phyloP scores from a whole-genome alignment of 2,113 vertebrate genomes.

The Lepisosteus oculatus region DNA sequence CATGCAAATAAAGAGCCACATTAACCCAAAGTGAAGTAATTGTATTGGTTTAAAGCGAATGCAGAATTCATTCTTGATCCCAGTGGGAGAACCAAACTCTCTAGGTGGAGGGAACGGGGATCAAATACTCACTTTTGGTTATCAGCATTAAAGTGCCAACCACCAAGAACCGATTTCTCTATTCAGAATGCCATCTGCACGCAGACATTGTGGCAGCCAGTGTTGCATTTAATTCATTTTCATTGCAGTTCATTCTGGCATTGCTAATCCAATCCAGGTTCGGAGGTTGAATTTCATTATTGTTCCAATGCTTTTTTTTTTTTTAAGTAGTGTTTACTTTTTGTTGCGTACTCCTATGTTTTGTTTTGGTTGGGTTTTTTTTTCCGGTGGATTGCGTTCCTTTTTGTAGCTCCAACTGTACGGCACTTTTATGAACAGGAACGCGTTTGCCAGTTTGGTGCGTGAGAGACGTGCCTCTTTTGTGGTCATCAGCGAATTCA shows the following conservation, averaged over 20 bases:
- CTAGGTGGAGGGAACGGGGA: no score
- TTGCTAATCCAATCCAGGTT: conserved; percentile 19
- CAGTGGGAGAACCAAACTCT: no score
- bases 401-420: conserved; percentile 20
- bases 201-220: conserved; percentile 9
- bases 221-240: conserved; percentile 29
- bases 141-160: not conserved
- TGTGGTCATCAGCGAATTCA: conserved; percentile 9
- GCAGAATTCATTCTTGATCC: no score
- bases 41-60: no score
- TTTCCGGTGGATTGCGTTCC: conserved; percentile 18
- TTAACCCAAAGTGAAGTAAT: no score
- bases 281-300: conserved; percentile 2
- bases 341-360: conserved; percentile 9
- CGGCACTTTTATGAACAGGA: conserved; percentile 31
- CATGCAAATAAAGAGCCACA: no score
- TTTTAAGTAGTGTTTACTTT: conserved; percentile 24
- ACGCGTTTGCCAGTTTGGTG: not conserved
- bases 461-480: not conserved
- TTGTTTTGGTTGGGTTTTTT: conserved; percentile 4
- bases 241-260: conserved; percentile 28
- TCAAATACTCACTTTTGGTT: no score
- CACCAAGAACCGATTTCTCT: not conserved
- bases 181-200: conserved; percentile 13
- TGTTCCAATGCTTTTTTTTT: conserved; percentile 22